Base-by-base conservation (phyloP, 2,797 vertebrate species). In the Brachyrhaphis roseni region DNA sequence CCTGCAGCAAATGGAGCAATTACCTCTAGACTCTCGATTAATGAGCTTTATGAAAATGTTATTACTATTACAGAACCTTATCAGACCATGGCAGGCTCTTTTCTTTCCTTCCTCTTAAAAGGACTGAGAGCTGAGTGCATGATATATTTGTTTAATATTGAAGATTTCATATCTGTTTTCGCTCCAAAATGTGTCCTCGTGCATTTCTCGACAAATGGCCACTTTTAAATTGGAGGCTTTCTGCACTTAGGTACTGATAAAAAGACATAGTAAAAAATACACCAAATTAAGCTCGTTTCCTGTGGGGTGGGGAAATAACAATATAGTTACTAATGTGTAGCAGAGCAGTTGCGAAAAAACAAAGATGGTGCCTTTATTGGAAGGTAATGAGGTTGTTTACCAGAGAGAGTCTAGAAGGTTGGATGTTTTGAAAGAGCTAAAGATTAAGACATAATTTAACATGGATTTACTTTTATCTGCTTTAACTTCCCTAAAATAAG, bases 21-120 rank as follows among this genome's bases (percentile, higher is more conserved):
- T 96, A 96, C 95, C 93, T 92, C 91, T 84, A 92, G 90, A 95
- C 93, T 95, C 93, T 95, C 94, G 95, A 96, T 96, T 96, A 95
- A 96, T 95, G 93, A 95, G 95, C 94, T 95, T 94, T 95, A 93
- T 94, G 94, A 94, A 95, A 95, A 94, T 90, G 87, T 94, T 95
- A 94, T 94, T 94, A 94, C 92, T 94, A 93, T 95, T 95, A 94
- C 88, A 90, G 90, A 92, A 90, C 77, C 95, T 96, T 96, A 96
- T 96, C 95, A 94, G 94, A 95, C 93, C 87, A 91, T 80, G 79
- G 92, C 95, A 96, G 95, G 86, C 93, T 93, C 84, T 90, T 88
- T 90, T 87, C 85, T 86, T 85, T 84, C 84, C 78, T 83, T 82
- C 88, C 88, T 86, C 84, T 91, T 91, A 87, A 89, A 92, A 90